These are phyloP conservation scores for Tachina fera DNA, from an alignment of 2,888 invertebrate genomes.

Conservation along the genomic window DNA sequence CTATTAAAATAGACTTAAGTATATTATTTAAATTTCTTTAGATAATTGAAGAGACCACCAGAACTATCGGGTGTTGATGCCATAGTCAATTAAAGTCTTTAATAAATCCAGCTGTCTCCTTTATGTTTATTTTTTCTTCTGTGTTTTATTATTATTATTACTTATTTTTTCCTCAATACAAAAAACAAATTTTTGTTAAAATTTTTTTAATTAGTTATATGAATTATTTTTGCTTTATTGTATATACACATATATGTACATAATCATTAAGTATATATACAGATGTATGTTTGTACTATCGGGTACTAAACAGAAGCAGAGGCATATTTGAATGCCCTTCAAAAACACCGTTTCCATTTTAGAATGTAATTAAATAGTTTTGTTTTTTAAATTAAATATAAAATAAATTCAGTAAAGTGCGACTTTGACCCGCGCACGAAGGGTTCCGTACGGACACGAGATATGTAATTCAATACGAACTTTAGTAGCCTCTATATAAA, in stretches of 20 bases:
- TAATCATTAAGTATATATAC: no score
- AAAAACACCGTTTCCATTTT: neutral
- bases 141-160: no score
- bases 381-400: neutral
- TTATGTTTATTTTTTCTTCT: neutral
- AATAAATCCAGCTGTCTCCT: constrained; percentile 4
- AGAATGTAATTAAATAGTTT: neutral
- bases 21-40: neutral
- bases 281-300: neutral
- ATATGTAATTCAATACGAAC: no score
- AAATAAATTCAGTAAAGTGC: no score
- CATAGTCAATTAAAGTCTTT: constrained; percentile 6
- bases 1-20: no score
- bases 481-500: no score
- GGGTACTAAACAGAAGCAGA: neutral
- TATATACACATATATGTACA: neutral
- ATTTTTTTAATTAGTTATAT: neutral
- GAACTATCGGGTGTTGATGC: neutral
- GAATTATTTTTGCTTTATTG: neutral
- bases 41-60: neutral
- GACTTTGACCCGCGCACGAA: no score
- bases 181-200: neutral
- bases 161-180: no score
- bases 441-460: no score
- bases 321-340: neutral